Conservation (phyloP, 2,797 vertebrate genomes). For the Acanthopagrus latus region DNA sequence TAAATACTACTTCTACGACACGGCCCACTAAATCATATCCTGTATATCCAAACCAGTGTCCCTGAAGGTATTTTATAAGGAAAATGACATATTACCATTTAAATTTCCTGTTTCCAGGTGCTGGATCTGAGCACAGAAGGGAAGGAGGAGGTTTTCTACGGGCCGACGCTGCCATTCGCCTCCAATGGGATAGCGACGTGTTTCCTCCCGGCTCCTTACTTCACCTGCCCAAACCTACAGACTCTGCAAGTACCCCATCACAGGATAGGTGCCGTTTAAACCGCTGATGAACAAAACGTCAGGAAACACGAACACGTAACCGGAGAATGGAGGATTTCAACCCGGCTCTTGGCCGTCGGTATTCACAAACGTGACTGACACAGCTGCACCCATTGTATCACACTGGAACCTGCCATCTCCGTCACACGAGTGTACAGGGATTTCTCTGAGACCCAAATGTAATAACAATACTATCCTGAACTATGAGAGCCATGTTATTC, state of each 20-base stretch:
- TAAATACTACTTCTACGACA: not conserved
- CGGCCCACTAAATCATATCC: not conserved
- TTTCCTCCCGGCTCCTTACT: constrained; percentile 96
- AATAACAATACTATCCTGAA: constrained; percentile 40
- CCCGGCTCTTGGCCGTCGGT: constrained; percentile 17
- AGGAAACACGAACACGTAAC: constrained; percentile 15
- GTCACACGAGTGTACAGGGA: constrained; percentile 19
- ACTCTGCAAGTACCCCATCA: constrained; percentile 97
- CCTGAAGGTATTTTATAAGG: not conserved
- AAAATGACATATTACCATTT: not conserved
- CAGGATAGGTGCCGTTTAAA: constrained; percentile 90
- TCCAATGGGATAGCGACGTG: constrained; percentile 96
- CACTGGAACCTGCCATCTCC: constrained; percentile 25
- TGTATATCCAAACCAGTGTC: not conserved
- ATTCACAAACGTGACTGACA: constrained; percentile 30
- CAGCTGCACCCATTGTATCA: not conserved
- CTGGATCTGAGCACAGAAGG: constrained; percentile 95
- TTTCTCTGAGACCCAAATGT: constrained; percentile 47
- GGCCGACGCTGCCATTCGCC: constrained; percentile 95
- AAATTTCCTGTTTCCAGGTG: constrained; percentile 83
- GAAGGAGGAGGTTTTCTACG: constrained; percentile 98
- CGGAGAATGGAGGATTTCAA: constrained; percentile 22
- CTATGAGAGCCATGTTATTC: constrained; percentile 39
- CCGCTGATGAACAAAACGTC: constrained; percentile 1
- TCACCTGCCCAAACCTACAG: constrained; percentile 95